These are phyloP conservation scores for Archaeoteleia sp. DNA, from an alignment of 2,888 invertebrate species.

Conservation along the genomic window DNA sequence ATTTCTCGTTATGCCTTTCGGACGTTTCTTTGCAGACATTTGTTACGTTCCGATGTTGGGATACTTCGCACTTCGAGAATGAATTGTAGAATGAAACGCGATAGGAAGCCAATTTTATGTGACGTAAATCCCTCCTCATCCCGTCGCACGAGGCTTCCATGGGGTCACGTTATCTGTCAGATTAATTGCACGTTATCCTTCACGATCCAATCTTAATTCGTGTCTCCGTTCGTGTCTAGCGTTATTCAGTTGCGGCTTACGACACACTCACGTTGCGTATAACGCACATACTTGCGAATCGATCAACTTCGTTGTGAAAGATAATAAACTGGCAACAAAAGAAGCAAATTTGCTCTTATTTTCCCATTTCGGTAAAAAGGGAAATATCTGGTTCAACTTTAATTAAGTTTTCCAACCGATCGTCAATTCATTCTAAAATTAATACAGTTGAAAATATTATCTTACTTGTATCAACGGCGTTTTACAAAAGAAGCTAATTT, in stretches of 20 bases:
- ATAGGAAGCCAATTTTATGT: constrained; percentile 66
- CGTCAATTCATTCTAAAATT: no score
- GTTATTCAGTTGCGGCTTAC: constrained; percentile 21
- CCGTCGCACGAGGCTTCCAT: constrained; percentile 62
- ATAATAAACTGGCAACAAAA: no score
- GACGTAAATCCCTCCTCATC: constrained; percentile 64
- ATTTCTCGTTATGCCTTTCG: no score
- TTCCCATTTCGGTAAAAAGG: no score
- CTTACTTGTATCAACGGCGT: no score
- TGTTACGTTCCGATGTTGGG: no score
- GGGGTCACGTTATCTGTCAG: constrained; percentile 67
- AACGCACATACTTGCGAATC: constrained; percentile 21
- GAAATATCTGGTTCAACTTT: no score
- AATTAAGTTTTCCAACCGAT: no score
- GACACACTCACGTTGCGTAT: constrained; percentile 19
- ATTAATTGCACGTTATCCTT: constrained; percentile 62
- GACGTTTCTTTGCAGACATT: no score
- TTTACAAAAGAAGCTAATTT: no score
- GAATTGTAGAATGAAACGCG: constrained; percentile 53
- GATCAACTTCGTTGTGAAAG: not conserved
- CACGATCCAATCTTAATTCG: constrained; percentile 35
- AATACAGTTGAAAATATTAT: no score
- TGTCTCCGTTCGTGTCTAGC: constrained; percentile 10
- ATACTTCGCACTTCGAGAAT: constrained; percentile 6
- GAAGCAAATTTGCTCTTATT: no score